Evolutionary conservation across 2,113 vertebrate species (phyloP).

Genomic region (Malurus elegans): DNA sequence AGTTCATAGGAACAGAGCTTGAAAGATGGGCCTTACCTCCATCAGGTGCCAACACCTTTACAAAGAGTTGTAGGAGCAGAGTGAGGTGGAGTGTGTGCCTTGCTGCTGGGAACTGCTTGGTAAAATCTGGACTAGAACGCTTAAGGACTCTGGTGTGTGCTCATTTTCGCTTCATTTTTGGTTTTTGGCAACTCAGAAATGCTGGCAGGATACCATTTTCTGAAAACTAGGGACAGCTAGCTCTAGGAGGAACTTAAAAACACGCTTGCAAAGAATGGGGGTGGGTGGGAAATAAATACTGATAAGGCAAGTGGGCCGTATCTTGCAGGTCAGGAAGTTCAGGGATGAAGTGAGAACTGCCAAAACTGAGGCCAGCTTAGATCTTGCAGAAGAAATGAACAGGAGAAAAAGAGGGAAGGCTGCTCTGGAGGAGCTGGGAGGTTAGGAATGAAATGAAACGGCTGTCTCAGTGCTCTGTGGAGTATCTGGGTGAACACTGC

Average conservation of each 20-base stretch:
- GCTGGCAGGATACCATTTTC: neutral
- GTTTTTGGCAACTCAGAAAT: neutral
- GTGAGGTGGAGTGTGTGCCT: rapidly evolving
- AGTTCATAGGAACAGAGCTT: neutral
- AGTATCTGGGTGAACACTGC: neutral
- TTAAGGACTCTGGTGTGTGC: neutral
- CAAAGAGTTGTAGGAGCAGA: neutral
- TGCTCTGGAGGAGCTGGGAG: neutral
- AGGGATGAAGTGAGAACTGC: neutral
- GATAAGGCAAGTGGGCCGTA: neutral
- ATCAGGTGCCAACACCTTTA: neutral
- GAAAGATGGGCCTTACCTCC: neutral
- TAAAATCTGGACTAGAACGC: neutral
- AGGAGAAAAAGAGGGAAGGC: neutral
- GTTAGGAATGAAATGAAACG: neutral
- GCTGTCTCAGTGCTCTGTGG: neutral
- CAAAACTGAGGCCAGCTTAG: neutral
- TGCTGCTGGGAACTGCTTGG: neutral
- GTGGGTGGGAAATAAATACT: neutral
- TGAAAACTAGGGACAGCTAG: neutral
- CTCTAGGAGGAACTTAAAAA: neutral
- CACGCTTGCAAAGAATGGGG: neutral
- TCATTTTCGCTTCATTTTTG: neutral
- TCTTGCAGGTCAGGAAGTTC: neutral
- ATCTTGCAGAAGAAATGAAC: neutral